phyloP scores from a whole-genome alignment of 2,797 vertebrate genomes.

The Cephalopachus bancanus region DNA sequence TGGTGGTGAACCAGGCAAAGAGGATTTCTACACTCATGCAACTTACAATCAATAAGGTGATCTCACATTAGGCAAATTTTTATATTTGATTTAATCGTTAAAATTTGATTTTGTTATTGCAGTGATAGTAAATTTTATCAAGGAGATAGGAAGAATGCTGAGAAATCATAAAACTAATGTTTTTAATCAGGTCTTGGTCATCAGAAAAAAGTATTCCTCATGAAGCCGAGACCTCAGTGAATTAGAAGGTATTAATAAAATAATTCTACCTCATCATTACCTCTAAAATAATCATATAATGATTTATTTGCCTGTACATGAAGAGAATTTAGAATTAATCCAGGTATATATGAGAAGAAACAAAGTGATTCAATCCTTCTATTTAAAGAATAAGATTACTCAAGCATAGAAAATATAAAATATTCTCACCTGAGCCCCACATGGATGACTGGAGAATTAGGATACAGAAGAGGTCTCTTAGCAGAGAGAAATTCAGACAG shows the following conservation, averaged over 20 bases:
- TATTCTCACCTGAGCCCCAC: slow-evolving; percentile 39
- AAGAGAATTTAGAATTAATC: background rate
- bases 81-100: background rate
- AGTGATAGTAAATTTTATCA: background rate
- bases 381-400: background rate
- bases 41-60: background rate
- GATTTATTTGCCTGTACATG: background rate
- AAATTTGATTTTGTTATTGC: background rate
- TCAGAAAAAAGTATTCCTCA: background rate
- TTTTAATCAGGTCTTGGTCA: background rate
- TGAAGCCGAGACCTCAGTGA: background rate
- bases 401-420: background rate
- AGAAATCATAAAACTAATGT: background rate
- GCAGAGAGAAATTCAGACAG: background rate
- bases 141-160: background rate
- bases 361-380: background rate
- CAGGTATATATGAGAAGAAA: background rate
- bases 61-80: background rate
- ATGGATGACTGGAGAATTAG: slow-evolving; percentile 39
- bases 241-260: background rate
- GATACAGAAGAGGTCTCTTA: background rate
- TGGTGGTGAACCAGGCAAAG: background rate
- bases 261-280: background rate
- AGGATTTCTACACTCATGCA: background rate
- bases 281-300: background rate